Conservation (phyloP, 2,113 vertebrate genomes). For the Podocnemis expansa region DNA sequence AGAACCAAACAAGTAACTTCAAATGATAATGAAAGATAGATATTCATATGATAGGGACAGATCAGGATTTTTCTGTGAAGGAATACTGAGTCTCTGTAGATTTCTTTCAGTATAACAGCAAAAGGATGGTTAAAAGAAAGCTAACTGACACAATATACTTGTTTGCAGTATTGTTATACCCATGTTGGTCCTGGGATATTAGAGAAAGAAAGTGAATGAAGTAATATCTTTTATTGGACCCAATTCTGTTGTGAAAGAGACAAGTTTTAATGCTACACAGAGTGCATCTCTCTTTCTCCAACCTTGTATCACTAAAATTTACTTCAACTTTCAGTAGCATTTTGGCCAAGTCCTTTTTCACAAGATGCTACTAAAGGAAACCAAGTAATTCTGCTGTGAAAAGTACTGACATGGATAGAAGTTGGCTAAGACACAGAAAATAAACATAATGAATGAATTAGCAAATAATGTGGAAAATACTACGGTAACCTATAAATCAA, state of each 20-base stretch:
- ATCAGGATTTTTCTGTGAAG: not conserved
- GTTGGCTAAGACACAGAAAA: conserved; percentile 20
- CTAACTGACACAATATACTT: not conserved
- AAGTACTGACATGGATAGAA: not conserved
- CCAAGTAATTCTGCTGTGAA: not conserved
- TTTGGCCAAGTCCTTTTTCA: not conserved
- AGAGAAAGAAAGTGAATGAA: not conserved
- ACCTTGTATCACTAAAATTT: not conserved
- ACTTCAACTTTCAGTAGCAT: not conserved
- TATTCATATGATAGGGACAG: not conserved
- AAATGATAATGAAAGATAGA: rapidly evolving
- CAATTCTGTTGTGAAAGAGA: not conserved
- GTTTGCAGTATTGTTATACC: not conserved
- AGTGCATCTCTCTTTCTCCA: too few relatives aligned
- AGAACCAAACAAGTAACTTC: not conserved
- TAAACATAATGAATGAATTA: not conserved
- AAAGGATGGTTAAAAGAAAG: not conserved
- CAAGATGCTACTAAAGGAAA: not conserved
- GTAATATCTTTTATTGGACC: not conserved
- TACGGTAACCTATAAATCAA: not conserved
- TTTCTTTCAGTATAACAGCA: not conserved
- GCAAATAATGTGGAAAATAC: not conserved
- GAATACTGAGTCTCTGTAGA: not conserved
- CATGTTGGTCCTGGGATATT: not conserved
- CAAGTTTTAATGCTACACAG: too few relatives aligned